Evolutionary conservation across 2,797 vertebrate genomes (phyloP).

Genomic region (Fistularia tabacaria): DNA sequence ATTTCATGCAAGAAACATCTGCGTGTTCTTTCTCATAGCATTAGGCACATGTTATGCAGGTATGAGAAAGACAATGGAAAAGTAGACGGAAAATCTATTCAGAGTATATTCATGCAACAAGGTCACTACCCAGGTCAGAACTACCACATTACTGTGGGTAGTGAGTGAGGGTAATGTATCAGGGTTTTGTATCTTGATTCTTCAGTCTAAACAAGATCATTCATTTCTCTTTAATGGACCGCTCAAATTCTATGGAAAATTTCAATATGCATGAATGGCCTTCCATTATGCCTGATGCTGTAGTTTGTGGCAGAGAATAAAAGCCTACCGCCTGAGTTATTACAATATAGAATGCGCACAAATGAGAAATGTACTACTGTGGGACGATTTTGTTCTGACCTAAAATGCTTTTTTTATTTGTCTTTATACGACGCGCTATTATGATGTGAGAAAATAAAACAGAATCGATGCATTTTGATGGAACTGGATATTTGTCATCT

Average conservation of each 20-base stretch:
- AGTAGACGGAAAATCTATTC: constrained; percentile 7
- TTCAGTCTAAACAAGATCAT: constrained; percentile 66
- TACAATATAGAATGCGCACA: constrained; percentile 17
- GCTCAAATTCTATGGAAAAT: constrained; percentile 39
- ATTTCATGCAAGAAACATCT: constrained; percentile 40
- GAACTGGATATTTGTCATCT: not conserved
- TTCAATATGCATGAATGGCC: constrained; percentile 70
- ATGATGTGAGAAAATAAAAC: constrained; percentile 21
- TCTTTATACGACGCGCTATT: constrained; percentile 6
- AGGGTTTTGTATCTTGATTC: constrained; percentile 54
- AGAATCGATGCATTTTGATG: constrained; percentile 5
- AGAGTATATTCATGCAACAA: constrained; percentile 26
- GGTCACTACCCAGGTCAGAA: constrained; percentile 34
- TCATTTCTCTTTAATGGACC: constrained; percentile 71
- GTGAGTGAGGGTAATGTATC: constrained; percentile 6
- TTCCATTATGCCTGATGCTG: constrained; percentile 54
- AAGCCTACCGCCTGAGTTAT: too few relatives aligned
- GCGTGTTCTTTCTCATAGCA: constrained; percentile 14
- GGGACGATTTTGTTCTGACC: too few relatives aligned
- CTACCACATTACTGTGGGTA: constrained; percentile 14
- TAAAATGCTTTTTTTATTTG: not conserved
- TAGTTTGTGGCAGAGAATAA: constrained; percentile 42
- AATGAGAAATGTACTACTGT: constrained; percentile 12
- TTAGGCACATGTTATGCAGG: not conserved
- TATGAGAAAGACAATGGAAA: constrained; percentile 5